Evolutionary conservation across 2,797 vertebrate genomes (phyloP).

Genomic region (Sebastes kiyomatsui): DNA sequence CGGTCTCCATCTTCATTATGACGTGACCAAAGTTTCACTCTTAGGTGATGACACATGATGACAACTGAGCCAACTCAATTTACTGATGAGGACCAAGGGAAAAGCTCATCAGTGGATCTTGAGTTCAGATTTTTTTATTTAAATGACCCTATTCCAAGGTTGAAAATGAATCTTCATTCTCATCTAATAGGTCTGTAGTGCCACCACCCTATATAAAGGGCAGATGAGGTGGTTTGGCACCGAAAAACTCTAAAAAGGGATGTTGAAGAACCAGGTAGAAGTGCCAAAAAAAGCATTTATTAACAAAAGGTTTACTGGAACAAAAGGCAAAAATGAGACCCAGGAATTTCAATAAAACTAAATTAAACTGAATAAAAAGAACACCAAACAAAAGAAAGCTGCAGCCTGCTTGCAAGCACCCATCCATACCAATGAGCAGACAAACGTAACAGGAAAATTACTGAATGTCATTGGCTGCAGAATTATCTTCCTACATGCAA

Average conservation of each 20-base stretch:
- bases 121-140: neutral
- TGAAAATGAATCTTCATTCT: neutral
- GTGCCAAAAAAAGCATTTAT: neutral
- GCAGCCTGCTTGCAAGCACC: neutral
- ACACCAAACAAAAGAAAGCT: neutral
- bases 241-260: no score
- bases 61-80: neutral
- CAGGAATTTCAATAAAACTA: neutral
- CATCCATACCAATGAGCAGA: neutral
- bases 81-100: neutral
- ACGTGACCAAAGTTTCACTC: neutral
- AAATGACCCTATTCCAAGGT: neutral
- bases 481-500: neutral
- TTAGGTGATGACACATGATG: neutral
- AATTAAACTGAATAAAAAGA: neutral
- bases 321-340: neutral
- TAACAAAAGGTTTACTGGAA: neutral
- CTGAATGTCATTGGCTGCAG: neutral
- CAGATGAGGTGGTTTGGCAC: neutral
- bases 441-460: neutral
- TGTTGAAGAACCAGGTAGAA: no score
- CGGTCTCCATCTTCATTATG: neutral
- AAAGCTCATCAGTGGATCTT: neutral
- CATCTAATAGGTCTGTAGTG: neutral
- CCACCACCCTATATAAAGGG: neutral